A percentile compares a stretch with the other conserved stretches of the same genome.
Conservation (phyloP, 2,888 invertebrate genomes). For the Caenorhabditis zanzibari region DNA sequence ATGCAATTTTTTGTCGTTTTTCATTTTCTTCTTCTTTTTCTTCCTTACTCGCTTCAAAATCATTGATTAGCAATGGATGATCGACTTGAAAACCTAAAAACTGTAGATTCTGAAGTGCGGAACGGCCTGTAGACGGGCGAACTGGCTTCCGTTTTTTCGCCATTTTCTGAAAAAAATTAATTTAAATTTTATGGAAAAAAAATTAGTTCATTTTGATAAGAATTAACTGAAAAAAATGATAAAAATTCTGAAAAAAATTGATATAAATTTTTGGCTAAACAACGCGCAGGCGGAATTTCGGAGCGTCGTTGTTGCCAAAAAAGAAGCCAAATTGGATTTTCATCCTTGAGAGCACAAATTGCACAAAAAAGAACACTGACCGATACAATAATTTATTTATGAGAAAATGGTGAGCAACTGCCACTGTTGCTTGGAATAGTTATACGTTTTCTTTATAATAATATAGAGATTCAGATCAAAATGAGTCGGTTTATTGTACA, state of each 20-base stretch:
- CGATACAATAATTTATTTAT: constrained; percentile 18
- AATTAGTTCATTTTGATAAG: background rate
- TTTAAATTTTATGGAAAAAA: background rate
- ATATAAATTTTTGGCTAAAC: background rate
- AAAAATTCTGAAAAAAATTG: background rate
- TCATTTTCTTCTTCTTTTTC: no score
- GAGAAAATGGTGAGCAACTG: background rate
- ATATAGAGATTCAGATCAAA: constrained; percentile 27
- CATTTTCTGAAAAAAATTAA: background rate
- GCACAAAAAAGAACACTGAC: background rate
- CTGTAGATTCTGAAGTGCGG: background rate
- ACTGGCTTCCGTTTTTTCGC: background rate
- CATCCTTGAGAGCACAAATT: no score
- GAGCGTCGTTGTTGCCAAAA: constrained; percentile 22
- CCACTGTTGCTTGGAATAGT: background rate
- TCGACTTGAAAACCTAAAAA: background rate
- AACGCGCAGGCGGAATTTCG: constrained; percentile 16
- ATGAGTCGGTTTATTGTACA: constrained; percentile 40
- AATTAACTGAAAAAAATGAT: background rate
- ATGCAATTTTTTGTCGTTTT: no score
- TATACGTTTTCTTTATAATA: background rate
- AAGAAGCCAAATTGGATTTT: no score
- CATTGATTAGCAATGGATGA: constrained; percentile 5
- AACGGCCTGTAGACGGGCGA: background rate
- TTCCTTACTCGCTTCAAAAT: background rate